phyloP scores from a whole-genome alignment of 2,113 vertebrate species.

The Columba livia region DNA sequence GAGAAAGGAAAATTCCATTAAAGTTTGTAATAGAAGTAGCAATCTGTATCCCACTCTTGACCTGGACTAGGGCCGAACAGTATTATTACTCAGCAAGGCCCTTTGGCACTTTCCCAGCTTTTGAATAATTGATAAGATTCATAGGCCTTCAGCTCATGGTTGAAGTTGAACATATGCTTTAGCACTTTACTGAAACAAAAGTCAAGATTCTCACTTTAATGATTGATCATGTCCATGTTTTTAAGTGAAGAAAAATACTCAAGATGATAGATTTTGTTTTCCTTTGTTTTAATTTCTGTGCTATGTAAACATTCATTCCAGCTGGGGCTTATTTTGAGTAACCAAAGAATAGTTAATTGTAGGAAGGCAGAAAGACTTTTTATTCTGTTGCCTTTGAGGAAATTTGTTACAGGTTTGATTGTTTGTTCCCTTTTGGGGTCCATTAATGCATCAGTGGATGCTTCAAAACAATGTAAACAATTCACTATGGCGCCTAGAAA shows the following conservation, averaged over 20 bases:
- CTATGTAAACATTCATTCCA: not conserved
- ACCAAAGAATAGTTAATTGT: not conserved
- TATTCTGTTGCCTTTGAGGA: not conserved
- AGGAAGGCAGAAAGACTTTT: not conserved
- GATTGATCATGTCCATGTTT: not conserved
- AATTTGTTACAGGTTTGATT: not conserved
- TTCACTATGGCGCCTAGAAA: not conserved
- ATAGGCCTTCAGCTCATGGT: not conserved
- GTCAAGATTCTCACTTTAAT: not conserved
- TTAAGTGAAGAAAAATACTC: not conserved
- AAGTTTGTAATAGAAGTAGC: not conserved
- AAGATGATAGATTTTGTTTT: not conserved
- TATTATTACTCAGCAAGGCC: not conserved
- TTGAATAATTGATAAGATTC: not conserved
- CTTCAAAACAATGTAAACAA: not conserved
- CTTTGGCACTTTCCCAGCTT: not conserved
- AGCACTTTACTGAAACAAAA: not conserved
- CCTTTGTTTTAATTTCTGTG: not conserved
- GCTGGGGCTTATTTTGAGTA: not conserved
- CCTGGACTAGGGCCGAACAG: not conserved
- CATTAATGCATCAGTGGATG: not conserved
- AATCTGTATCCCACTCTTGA: not conserved
- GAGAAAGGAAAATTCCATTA: not conserved
- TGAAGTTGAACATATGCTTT: not conserved
- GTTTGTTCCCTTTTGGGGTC: not conserved